phyloP scores from a whole-genome alignment of 2,113 vertebrate species.

The Alligator mississippiensis region DNA sequence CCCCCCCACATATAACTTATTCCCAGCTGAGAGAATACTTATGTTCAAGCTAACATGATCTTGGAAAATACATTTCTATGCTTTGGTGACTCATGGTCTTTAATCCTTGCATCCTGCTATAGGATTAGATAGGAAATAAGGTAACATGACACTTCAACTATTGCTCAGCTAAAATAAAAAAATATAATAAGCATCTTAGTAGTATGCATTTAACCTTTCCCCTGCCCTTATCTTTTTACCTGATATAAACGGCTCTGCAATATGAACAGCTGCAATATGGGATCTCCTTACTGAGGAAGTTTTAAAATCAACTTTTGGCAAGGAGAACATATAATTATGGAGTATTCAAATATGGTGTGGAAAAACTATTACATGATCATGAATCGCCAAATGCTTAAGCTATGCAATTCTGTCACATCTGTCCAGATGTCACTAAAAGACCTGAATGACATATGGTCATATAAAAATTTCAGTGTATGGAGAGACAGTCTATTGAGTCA shows the following conservation, averaged over 20 bases:
- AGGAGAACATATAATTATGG: not conserved
- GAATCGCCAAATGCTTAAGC: not conserved
- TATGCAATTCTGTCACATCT: not conserved
- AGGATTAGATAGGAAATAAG: not conserved
- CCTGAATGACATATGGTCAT: not conserved
- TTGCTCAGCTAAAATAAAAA: not conserved
- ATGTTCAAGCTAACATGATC: not conserved
- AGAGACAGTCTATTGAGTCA: not conserved
- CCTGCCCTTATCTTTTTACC: not conserved
- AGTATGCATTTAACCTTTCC: accelerated
- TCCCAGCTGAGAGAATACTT: not conserved
- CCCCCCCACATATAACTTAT: not conserved
- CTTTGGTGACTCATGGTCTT: not conserved
- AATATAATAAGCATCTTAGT: not conserved
- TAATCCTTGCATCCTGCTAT: not conserved
- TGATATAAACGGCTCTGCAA: not conserved
- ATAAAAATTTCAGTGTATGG: not conserved
- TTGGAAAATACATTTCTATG: not conserved
- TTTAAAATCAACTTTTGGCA: not conserved
- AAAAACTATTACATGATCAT: not conserved
- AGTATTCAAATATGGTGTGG: not conserved
- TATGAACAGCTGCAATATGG: not conserved
- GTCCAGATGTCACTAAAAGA: not conserved
- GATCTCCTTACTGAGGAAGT: not conserved
- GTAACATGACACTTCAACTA: not conserved